Evolutionary conservation across 2,888 invertebrate species (phyloP).

Genomic region (Nebria salina): DNA sequence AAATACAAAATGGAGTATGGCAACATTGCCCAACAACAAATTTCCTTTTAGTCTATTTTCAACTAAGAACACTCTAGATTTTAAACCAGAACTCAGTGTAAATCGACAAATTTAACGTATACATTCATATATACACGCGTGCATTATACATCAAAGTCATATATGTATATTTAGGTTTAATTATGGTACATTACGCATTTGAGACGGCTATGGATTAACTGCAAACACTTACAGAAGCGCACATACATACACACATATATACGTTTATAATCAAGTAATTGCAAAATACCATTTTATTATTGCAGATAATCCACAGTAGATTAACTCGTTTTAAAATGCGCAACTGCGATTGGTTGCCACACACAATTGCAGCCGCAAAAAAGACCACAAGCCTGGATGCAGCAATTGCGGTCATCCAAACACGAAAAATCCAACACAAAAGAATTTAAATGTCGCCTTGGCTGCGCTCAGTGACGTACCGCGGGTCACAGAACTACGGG

Average conservation of each 20-base stretch:
- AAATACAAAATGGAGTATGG: too few species aligned
- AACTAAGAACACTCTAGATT: too few species aligned
- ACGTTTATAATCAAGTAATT: conserved; percentile 29
- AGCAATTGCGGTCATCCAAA: background rate
- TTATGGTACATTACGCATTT: background rate
- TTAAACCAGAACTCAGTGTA: too few species aligned
- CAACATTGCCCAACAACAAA: too few species aligned
- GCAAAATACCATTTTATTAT: conserved; percentile 38
- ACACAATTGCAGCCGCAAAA: conserved; percentile 3
- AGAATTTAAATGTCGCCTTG: conserved; percentile 11
- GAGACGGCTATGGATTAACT: conserved; percentile 13
- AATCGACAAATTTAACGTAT: too few species aligned
- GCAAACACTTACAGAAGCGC: conserved; percentile 12
- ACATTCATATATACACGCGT: too few species aligned
- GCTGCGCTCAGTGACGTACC: conserved; percentile 2
- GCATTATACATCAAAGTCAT: too few species aligned
- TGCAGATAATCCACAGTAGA: conserved; percentile 27
- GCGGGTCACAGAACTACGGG: background rate
- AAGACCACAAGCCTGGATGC: background rate
- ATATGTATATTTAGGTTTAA: too few species aligned
- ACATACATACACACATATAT: background rate
- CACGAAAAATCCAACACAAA: background rate
- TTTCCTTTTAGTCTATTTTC: too few species aligned
- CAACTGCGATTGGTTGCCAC: conserved; percentile 11
- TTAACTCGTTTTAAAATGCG: conserved; percentile 31